phyloP scores from a whole-genome alignment of 2,113 vertebrate genomes.

The Orycteropus afer region DNA sequence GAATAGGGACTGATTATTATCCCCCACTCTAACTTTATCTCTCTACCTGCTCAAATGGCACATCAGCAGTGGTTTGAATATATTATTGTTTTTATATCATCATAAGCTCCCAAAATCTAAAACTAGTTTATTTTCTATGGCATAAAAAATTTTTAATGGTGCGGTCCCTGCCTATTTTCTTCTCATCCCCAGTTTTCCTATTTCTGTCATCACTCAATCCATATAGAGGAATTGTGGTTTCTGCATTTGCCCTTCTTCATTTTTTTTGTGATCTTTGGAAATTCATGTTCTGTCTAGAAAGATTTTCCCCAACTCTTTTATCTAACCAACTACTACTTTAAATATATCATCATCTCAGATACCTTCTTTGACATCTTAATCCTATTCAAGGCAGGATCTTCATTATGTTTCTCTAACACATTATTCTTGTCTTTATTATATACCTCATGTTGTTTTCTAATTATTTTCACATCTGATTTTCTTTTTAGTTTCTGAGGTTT shows the following conservation, averaged over 20 bases:
- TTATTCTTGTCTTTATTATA: neutral
- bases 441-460: neutral
- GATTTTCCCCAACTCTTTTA: rapidly evolving
- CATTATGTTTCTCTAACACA: neutral
- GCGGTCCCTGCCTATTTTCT: rapidly evolving
- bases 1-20: neutral
- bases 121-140: neutral
- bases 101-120: neutral
- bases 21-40: neutral
- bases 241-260: neutral
- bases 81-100: neutral
- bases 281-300: neutral
- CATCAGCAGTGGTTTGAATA: too few species aligned
- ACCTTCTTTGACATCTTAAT: neutral
- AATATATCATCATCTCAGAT: too few species aligned
- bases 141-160: neutral
- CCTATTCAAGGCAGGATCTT: rapidly evolving
- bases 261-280: neutral
- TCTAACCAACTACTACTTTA: neutral
- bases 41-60: neutral
- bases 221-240: neutral
- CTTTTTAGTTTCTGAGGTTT: neutral
- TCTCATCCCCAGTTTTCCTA: neutral
- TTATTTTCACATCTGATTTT: neutral
- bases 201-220: neutral